A percentile compares a stretch with the other conserved stretches of the same genome.
These are phyloP conservation scores for Lagorchestes hirsutus DNA, from an alignment of 2,797 vertebrate species.

Conservation along the genomic window DNA sequence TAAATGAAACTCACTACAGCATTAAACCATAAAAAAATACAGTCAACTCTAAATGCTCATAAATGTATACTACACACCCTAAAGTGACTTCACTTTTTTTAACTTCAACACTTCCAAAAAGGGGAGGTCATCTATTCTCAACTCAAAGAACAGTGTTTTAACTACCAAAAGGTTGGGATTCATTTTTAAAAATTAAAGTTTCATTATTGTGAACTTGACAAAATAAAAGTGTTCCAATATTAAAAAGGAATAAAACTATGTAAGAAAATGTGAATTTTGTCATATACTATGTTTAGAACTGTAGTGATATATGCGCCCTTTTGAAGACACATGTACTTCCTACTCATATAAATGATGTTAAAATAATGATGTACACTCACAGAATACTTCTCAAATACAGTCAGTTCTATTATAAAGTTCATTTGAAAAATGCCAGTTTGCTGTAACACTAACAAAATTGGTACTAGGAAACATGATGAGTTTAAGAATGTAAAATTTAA, in stretches of 20 bases:
- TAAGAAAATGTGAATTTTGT: not conserved
- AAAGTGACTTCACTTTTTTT: not conserved
- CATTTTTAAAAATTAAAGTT: not conserved
- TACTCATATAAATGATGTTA: not conserved
- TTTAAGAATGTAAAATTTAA: not conserved
- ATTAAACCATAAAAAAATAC: not conserved
- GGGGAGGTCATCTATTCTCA: not conserved
- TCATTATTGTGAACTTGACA: not conserved
- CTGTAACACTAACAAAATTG: not conserved
- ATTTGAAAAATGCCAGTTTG: not conserved
- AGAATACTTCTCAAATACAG: too few species aligned
- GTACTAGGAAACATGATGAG: not conserved
- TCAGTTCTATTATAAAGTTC: not conserved
- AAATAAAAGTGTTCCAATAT: not conserved
- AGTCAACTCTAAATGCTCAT: not conserved
- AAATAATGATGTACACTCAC: too few species aligned
- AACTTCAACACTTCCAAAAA: not conserved
- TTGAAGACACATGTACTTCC: not conserved
- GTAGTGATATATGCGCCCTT: not conserved
- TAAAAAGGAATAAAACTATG: too few species aligned
- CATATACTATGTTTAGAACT: not conserved
- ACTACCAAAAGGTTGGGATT: not conserved
- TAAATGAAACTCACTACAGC: not conserved
- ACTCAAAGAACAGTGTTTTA: not conserved
- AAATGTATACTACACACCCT: not conserved